A percentile compares a stretch with the other conserved stretches of the same genome.
Evolutionary conservation across 2,888 invertebrate genomes (phyloP).

Genomic region (Brenthis ino): DNA sequence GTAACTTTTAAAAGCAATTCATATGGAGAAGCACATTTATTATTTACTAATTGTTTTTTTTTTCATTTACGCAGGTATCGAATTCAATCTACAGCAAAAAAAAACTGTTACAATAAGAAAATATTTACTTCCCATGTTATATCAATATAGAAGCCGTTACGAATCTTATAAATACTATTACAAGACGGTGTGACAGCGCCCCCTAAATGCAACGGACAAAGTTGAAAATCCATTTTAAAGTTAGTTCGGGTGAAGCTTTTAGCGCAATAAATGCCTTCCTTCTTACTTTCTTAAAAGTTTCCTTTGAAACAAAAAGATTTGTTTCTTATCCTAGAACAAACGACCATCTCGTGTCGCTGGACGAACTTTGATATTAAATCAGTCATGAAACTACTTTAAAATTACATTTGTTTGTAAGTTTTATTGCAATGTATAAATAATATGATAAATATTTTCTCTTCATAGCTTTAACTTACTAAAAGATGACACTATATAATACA

Average conservation of each 20-base stretch:
- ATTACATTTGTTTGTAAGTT: conserved; percentile 29
- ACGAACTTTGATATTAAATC: conserved; percentile 46
- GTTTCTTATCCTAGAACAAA: conserved; percentile 71
- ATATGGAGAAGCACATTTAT: no score
- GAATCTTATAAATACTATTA: conserved; percentile 29
- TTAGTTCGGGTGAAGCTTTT: conserved; percentile 73
- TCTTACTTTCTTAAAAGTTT: conserved; percentile 80
- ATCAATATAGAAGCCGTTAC: neutral
- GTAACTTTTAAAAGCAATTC: no score
- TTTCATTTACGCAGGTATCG: no score
- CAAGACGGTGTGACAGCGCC: conserved; percentile 57
- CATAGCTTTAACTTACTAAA: neutral
- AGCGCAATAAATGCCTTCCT: conserved; percentile 82
- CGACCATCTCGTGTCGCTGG: conserved; percentile 52
- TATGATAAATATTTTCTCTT: neutral
- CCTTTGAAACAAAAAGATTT: conserved; percentile 79
- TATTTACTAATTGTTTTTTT: no score
- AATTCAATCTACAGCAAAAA: no score
- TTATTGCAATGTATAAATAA: conserved; percentile 6
- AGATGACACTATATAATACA: no score
- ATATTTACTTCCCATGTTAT: no score
- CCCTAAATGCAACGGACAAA: conserved; percentile 77
- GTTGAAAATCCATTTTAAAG: conserved; percentile 80
- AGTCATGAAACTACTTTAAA: conserved; percentile 38
- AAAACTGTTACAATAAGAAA: no score